These are phyloP conservation scores for Plodia interpunctella DNA, from an alignment of 1,140 invertebrate genomes.

Conservation along the genomic window DNA sequence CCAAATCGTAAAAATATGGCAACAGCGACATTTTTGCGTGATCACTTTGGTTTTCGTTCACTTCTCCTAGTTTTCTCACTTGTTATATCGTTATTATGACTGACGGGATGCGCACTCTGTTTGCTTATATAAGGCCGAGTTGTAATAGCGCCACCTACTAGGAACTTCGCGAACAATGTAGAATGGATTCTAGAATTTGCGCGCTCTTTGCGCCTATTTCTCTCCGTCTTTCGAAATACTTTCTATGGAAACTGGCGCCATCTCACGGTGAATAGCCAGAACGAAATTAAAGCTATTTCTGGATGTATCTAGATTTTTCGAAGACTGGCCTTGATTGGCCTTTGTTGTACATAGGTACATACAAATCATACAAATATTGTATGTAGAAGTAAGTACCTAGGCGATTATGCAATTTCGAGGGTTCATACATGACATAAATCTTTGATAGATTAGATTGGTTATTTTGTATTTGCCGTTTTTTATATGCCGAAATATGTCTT, in stretches of 20 bases:
- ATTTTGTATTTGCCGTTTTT: no score
- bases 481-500: no score
- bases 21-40: slow-evolving; percentile 50
- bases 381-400: no score
- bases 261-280: slow-evolving; percentile 35
- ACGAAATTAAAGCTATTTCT: slow-evolving; percentile 18
- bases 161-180: slow-evolving; percentile 36
- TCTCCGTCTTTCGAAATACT: no score
- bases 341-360: no score
- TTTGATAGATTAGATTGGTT: no score
- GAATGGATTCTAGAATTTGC: slow-evolving; percentile 27
- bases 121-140: slow-evolving; percentile 43
- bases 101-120: neutral
- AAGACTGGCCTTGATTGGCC: neutral
- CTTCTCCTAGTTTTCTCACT: neutral
- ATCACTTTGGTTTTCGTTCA: neutral
- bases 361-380: no score
- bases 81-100: neutral
- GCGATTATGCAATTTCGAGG: no score
- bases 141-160: slow-evolving; percentile 33
- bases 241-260: slow-evolving; percentile 29
- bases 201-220: neutral
- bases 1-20: slow-evolving; percentile 46
- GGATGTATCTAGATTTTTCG: neutral
- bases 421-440: no score